Evolutionary conservation across 2,113 vertebrate genomes (phyloP).

Genomic region (Alaudala cheleensis): DNA sequence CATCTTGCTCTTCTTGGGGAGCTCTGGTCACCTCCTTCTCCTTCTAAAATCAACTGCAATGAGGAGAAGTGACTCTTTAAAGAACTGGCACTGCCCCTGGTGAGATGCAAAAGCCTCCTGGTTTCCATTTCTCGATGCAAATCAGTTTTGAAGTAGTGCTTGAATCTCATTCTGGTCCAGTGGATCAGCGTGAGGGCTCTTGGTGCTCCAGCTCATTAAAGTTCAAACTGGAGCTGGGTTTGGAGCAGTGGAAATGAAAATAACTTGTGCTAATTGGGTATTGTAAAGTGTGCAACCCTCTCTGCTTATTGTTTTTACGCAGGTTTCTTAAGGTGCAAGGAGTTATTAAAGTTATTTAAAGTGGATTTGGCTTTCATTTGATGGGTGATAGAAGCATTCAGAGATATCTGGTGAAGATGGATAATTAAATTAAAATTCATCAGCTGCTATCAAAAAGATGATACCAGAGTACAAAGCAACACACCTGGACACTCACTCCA

Average conservation of each 20-base stretch:
- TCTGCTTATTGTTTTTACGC: not conserved
- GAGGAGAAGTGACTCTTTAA: not conserved
- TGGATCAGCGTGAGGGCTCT: not conserved
- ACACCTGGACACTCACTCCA: rapidly evolving
- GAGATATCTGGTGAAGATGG: rapidly evolving
- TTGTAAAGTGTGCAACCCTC: not conserved
- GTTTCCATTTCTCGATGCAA: not conserved
- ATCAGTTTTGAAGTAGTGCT: conserved; percentile 1
- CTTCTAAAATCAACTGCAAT: not conserved
- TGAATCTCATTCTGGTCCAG: not conserved
- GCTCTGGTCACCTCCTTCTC: too few relatives aligned
- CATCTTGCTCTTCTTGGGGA: not conserved
- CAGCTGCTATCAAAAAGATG: not conserved
- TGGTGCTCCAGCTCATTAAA: not conserved
- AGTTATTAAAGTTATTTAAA: not conserved
- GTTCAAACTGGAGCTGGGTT: not conserved
- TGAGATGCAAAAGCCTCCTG: not conserved
- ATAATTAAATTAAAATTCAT: not conserved
- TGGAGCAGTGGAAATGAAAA: not conserved
- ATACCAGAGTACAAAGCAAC: not conserved
- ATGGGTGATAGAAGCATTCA: not conserved
- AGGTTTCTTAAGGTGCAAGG: not conserved
- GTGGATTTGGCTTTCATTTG: not conserved
- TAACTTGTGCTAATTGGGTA: not conserved
- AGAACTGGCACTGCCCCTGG: not conserved